Conservation (phyloP, 2,797 vertebrate genomes). For the Poeciliopsis paucimaculata region DNA sequence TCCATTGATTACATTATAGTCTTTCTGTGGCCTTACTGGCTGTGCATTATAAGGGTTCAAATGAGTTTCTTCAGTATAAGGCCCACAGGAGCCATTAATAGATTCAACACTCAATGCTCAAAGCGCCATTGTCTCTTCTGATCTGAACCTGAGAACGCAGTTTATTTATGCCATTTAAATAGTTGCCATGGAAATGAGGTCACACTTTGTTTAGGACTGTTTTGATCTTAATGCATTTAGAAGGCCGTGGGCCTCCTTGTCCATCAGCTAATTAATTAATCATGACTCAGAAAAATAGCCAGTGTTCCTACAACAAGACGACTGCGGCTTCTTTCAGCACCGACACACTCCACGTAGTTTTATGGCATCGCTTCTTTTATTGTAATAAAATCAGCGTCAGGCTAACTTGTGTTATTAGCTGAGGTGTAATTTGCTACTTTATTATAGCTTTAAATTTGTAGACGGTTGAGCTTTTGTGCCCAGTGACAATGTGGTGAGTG, state of each 20-base stretch:
- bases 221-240: constrained; percentile 76
- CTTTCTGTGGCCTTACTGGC: constrained; percentile 35
- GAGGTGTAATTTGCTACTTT: constrained; percentile 52
- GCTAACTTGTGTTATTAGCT: constrained; percentile 48
- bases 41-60: constrained; percentile 51
- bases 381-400: constrained; percentile 46
- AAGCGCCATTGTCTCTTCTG: constrained; percentile 52
- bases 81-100: constrained; percentile 70
- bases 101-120: constrained; percentile 68
- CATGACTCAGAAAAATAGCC: constrained; percentile 72
- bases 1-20: constrained; percentile 27
- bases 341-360: constrained; percentile 19
- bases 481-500: constrained; percentile 24
- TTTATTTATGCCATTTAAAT: constrained; percentile 70
- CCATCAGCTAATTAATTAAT: constrained; percentile 78
- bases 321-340: constrained; percentile 43
- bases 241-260: constrained; percentile 65
- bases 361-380: constrained; percentile 31
- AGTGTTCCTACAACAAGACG: constrained; percentile 59
- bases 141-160: constrained; percentile 56
- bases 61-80: constrained; percentile 63
- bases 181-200: constrained; percentile 75
- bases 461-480: constrained; percentile 29
- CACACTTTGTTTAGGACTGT: constrained; percentile 71
- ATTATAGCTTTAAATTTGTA: constrained; percentile 39